Base-by-base conservation (phyloP, 2,797 vertebrate genomes). In the Coccyzus lansbergi region DNA sequence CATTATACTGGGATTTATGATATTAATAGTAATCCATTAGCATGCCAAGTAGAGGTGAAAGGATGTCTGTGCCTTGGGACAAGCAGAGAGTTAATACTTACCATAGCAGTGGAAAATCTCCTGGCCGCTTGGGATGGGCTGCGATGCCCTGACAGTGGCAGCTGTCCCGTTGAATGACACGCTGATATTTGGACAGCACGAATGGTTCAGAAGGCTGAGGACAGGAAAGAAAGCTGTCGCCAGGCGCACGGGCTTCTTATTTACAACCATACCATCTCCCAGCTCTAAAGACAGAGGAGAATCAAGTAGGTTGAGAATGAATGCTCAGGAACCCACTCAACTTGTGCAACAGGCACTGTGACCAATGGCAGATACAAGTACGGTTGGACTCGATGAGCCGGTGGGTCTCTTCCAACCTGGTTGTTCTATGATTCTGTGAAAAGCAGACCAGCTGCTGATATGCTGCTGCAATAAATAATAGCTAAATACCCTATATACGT, bases 71-170 rank as follows among this genome's bases (percentile, higher is more conserved):
- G 36, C 88, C 70, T 79, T 53, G 74, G 26, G 87, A 90, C 80
- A 42, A 21, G 51, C 80, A 38, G 22, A 53, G 65, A 55, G 34
- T 56, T 69, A 51, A 21, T 17, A 63, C 97, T 97, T 94, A 99
- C 99, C 99, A 3, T 99, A 99, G 97, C 99, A 99, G 83, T 99
- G 99, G 58, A 98, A 97, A 96, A 99, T 97, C 96, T 99, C 99
- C 62, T 99, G 98, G 55, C 98, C 99, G 5, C 96, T 93, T n/a
- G 33, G 9, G 75, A 99, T 98, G 13, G 34, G 90, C 95, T 93
- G 98, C 4, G 98, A 96, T 6, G 99, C 98, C 95, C 98, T 98
- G 72, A 99, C 84, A 36, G 97, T 98, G 88, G 97, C 98, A 9
- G 80, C 85, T 52, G 98, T 97, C 79, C 98, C 94, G 5, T n/a